Base-by-base conservation (phyloP, 1,140 invertebrate species). In the Drosophila ogumai region DNA sequence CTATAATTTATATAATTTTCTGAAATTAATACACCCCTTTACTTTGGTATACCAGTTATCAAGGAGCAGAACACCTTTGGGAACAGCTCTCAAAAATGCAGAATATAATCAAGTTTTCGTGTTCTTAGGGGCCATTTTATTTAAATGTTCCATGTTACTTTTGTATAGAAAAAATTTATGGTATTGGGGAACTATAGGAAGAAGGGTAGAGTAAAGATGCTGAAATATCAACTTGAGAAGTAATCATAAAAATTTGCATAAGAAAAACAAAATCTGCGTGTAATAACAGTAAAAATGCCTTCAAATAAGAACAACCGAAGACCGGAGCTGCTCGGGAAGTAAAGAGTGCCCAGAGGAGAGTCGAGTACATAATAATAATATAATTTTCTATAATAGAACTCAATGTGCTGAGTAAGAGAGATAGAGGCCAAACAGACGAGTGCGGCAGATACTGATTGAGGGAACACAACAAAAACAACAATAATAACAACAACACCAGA, bases 321-420 rank as follows among this genome's bases (percentile, higher is more conserved):
- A 66, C 9, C 10, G 9, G 28, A 71, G 40, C 38, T 32, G 36
- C 34, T 44, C 38, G 32, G 66, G 68, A 57, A 38, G 31, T 41
- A 28, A 55, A 66, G 22, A 76, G 54, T 36, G 40, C 38, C 52
- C 41, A 65, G 63, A 69, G 46, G 41, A 61, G 63, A 76, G 43
- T 76, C 71, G 71, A 87, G 79, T 84, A 87, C 82, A 87, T 88
- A 88, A 82, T 87, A 87, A 88, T 87, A 88, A 84, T 84, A 88
- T 87, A 88, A 88, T 87, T 87, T 87, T 88, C 82, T 88, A 84
- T 87, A 87, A 88, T 84, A 87, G 80, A 84, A 85, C 81, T 84
- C 72, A 76, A 76, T 76, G 77, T 64, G 59, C 38, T 32, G 66
- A 54, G 54, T 28, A 25, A 40, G 55, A 32, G 61, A 15, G 60